phyloP scores from a whole-genome alignment of 2,888 invertebrate genomes.

The Camponotus fellah region DNA sequence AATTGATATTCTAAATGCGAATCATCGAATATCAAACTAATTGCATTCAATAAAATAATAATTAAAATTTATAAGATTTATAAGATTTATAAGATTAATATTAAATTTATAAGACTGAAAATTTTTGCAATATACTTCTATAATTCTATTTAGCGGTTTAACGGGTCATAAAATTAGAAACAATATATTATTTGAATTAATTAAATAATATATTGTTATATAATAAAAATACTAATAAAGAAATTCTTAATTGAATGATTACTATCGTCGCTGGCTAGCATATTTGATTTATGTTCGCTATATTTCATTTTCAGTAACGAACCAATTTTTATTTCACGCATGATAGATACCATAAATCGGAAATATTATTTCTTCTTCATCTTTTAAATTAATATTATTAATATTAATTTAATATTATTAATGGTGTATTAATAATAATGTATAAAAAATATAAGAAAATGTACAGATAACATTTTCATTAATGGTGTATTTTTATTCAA shows the following conservation, averaged over 20 bases:
- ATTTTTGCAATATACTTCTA: neutral
- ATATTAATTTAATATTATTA: neutral
- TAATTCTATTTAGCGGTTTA: neutral
- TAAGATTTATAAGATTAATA: neutral
- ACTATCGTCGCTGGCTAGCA: neutral
- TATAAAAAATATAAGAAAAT: neutral
- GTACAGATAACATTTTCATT: neutral
- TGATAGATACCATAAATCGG: neutral
- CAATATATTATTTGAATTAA: constrained; percentile 9
- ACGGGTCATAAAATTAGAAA: neutral
- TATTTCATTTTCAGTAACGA: neutral
- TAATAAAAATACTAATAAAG: neutral
- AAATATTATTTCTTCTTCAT: neutral
- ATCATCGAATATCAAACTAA: neutral
- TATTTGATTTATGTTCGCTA: neutral
- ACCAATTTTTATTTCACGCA: neutral
- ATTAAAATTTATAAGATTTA: neutral
- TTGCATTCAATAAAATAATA: neutral
- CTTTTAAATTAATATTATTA: neutral
- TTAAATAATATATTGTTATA: neutral
- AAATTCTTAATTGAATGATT: neutral
- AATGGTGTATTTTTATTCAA: neutral
- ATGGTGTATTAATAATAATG: neutral
- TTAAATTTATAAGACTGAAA: no score
- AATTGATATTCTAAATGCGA: neutral